phyloP scores from a whole-genome alignment of 2,797 vertebrate genomes.

The Pangasius larnaudii region DNA sequence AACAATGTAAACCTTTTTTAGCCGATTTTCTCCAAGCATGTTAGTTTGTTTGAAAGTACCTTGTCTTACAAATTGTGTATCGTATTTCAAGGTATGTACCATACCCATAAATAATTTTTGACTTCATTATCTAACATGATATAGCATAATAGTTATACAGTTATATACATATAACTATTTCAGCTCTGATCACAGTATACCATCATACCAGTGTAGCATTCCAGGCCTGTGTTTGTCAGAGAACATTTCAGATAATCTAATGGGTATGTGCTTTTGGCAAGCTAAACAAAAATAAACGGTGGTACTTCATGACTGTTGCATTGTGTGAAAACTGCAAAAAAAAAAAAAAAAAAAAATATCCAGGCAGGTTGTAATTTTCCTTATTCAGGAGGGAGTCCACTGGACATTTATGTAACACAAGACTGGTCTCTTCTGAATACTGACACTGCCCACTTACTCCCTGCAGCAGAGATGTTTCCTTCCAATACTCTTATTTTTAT shows the following conservation, averaged over 20 bases:
- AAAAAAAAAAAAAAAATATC: not conserved
- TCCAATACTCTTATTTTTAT: not conserved
- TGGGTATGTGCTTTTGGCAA: not conserved
- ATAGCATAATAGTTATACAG: conserved; percentile 7
- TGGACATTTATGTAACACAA: not conserved
- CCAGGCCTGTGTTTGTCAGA: not conserved
- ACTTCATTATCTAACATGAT: conserved; percentile 1
- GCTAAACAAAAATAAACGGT: not conserved
- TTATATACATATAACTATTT: conserved; percentile 3
- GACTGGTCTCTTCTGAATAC: not conserved
- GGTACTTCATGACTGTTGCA: not conserved
- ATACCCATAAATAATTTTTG: not conserved
- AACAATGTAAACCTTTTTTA: not conserved
- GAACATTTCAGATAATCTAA: conserved; percentile 1
- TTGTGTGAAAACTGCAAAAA: conserved; percentile 7
- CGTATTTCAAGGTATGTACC: conserved; percentile 10
- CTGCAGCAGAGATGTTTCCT: conserved; percentile 1
- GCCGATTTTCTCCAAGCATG: conserved; percentile 7
- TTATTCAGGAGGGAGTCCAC: not conserved
- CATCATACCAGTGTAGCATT: conserved; percentile 6
- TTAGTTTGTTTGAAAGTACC: conserved; percentile 4
- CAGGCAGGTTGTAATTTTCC: not conserved
- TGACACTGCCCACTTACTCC: conserved; percentile 1
- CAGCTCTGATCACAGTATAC: not conserved
- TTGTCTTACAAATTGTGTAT: not conserved